Conservation (phyloP, 2,888 invertebrate genomes). For the Polydrusus tereticollis region DNA sequence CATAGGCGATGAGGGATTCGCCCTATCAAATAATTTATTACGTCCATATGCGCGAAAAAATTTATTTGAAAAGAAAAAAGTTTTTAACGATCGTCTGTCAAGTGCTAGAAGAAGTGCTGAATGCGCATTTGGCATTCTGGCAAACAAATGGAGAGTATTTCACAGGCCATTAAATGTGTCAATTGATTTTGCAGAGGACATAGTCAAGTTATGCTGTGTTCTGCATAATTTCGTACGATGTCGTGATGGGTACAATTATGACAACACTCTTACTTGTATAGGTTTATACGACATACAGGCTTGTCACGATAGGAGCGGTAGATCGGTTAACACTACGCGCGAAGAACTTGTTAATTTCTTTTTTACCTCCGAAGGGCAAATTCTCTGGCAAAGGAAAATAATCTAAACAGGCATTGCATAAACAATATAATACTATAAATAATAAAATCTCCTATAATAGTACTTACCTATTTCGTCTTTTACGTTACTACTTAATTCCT, state of each 20-base stretch:
- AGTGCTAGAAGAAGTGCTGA: too few species aligned
- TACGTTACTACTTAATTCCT: neutral
- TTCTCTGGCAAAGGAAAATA: neutral
- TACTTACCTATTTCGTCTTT: neutral
- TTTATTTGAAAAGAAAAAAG: neutral
- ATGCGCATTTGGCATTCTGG: too few species aligned
- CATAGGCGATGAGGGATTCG: too few species aligned
- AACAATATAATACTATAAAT: neutral
- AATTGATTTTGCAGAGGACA: neutral
- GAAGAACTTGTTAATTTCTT: neutral
- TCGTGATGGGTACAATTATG: too few species aligned
- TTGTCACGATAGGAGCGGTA: slow-evolving; percentile 1
- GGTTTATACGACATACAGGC: neutral
- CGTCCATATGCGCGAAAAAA: neutral
- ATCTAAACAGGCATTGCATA: neutral
- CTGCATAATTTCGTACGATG: neutral
- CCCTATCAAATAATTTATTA: too few species aligned
- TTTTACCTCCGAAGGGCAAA: neutral
- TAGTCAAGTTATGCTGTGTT: neutral
- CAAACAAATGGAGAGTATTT: neutral
- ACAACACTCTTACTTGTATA: slow-evolving; percentile 6
- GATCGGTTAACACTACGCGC: neutral
- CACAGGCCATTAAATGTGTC: neutral
- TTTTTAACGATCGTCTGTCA: too few species aligned
- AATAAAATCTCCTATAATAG: too few species aligned